A percentile compares a stretch with the other conserved stretches of the same genome.
These are phyloP conservation scores for Sebastes elongatus DNA, from an alignment of 2,797 vertebrate species.

Conservation along the genomic window DNA sequence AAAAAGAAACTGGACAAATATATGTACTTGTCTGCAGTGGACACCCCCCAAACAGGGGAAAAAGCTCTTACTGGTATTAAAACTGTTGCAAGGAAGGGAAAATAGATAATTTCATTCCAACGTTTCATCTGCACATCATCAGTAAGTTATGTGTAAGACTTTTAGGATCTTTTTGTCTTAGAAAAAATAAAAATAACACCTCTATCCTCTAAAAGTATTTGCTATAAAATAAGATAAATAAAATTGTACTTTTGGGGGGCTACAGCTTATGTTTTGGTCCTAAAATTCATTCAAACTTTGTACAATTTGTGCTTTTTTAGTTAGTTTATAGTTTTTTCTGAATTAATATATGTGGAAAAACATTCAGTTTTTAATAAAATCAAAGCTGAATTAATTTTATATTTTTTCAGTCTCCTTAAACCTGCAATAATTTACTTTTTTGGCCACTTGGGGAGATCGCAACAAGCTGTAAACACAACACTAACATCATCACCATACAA, in stretches of 20 bases:
- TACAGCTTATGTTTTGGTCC: neutral
- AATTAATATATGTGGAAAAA: neutral
- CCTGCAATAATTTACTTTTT: neutral
- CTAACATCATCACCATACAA: neutral
- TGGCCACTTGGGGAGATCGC: neutral
- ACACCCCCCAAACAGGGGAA: neutral
- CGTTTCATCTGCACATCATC: neutral
- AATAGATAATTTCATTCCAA: neutral
- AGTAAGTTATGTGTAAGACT: neutral
- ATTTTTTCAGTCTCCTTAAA: neutral
- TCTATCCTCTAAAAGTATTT: neutral
- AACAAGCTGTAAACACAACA: neutral
- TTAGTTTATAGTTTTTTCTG: neutral
- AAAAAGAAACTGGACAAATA: neutral
- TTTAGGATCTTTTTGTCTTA: neutral
- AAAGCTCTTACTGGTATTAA: neutral
- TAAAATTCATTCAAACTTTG: neutral
- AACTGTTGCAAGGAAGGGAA: neutral
- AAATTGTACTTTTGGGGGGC: neutral
- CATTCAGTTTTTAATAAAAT: neutral
- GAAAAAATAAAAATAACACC: neutral
- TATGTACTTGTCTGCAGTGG: neutral
- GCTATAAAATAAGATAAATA: neutral
- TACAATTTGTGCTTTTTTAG: neutral
- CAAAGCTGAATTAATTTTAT: neutral